Evolutionary conservation across 2,888 invertebrate genomes (phyloP).

Genomic region (Oligia latruncula): DNA sequence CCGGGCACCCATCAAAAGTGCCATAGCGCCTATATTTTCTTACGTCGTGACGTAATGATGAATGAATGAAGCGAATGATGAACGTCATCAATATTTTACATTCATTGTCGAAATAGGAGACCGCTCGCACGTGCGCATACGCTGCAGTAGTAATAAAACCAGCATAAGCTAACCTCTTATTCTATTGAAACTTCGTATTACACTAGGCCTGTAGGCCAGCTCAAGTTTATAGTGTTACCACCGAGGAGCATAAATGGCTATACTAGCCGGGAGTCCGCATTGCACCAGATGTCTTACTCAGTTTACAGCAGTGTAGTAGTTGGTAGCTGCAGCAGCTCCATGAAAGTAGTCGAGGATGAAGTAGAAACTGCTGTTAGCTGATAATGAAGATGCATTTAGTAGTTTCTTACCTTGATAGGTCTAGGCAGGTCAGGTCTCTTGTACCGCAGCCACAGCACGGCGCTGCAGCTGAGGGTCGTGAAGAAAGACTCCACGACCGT

Average conservation of each 20-base stretch:
- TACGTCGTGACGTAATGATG: neutral
- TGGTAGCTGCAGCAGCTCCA: neutral
- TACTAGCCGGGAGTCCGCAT: neutral
- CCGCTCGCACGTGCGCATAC: neutral
- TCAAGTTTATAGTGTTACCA: neutral
- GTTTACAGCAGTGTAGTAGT: neutral
- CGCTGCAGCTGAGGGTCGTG: conserved; percentile 96
- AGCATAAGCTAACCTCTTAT: neutral
- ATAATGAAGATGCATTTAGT: neutral
- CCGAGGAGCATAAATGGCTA: neutral
- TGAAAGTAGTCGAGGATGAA: neutral
- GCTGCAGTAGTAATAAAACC: neutral
- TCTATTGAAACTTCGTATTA: neutral
- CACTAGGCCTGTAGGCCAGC: neutral
- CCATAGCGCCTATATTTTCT: neutral
- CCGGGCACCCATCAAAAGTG: too few species aligned
- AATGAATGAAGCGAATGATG: neutral
- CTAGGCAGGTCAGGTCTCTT: conserved; percentile 94
- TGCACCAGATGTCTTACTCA: neutral
- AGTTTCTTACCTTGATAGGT: conserved; percentile 93
- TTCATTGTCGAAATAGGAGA: neutral
- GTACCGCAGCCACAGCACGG: conserved; percentile 95
- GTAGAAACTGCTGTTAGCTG: neutral
- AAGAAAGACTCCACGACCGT: conserved; percentile 98
- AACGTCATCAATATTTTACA: neutral